Conservation (phyloP, 2,797 vertebrate species). For the Petrocephalus sullivani region DNA sequence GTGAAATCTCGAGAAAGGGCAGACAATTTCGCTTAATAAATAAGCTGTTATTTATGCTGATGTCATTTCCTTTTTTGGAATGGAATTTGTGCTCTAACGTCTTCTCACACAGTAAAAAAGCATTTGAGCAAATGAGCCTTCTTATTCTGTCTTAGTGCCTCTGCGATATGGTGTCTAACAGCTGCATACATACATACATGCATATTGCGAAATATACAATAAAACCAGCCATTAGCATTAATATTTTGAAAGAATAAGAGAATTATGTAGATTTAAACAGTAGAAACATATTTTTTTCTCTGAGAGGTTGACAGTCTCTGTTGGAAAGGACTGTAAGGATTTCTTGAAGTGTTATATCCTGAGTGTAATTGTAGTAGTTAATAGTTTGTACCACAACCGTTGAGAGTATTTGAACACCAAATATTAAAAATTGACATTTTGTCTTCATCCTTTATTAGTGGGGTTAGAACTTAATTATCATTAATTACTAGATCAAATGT, state of each 20-base stretch:
- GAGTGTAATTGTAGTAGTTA: background rate
- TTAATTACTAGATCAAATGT: background rate
- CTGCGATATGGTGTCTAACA: background rate
- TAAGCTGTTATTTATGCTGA: background rate
- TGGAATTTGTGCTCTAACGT: background rate
- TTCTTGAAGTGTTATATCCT: background rate
- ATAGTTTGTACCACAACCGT: background rate
- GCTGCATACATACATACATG: background rate
- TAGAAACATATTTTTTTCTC: background rate
- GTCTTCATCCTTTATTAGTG: background rate
- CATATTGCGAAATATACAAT: background rate
- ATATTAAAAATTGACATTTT: background rate
- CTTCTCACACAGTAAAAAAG: background rate
- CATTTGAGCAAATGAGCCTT: background rate
- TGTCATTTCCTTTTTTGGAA: background rate
- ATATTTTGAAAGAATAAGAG: background rate
- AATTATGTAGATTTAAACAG: background rate
- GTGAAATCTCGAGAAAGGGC: background rate
- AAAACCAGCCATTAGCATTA: background rate
- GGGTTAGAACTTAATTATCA: background rate
- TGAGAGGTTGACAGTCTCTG: background rate
- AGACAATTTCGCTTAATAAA: background rate
- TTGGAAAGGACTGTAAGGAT: background rate
- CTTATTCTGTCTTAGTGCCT: background rate
- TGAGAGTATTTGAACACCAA: background rate